Evolutionary conservation across 2,888 invertebrate species (phyloP).

Genomic region (Nymphalis urticae): DNA sequence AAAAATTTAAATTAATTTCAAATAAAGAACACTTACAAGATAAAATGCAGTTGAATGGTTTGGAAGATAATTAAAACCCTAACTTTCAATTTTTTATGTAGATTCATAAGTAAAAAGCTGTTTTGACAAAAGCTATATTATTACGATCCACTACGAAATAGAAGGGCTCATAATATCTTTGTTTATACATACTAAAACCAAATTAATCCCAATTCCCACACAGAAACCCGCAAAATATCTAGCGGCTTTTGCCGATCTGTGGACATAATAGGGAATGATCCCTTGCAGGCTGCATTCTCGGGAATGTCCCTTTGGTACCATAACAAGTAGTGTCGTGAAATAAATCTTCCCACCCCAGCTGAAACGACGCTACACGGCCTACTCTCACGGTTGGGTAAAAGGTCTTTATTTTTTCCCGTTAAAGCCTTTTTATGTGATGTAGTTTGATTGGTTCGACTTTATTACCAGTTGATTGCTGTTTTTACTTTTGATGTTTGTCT

Average conservation of each 20-base stretch:
- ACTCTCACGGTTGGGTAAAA: constrained; percentile 61
- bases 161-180: constrained; percentile 40
- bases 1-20: no score
- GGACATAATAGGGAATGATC: constrained; percentile 59
- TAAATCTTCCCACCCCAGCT: constrained; percentile 76
- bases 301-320: constrained; percentile 70
- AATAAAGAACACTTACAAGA: no score
- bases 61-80: no score
- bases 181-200: constrained; percentile 57
- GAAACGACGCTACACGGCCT: constrained; percentile 63
- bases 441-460: constrained; percentile 70
- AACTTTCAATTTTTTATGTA: no score
- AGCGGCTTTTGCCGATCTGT: constrained; percentile 65
- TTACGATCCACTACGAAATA: neutral
- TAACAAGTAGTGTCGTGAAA: constrained; percentile 76
- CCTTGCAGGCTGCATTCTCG: constrained; percentile 69
- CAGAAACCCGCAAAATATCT: constrained; percentile 60
- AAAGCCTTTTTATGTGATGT: constrained; percentile 63
- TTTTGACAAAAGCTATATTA: neutral
- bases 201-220: constrained; percentile 67
- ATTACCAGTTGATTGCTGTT: constrained; percentile 44
- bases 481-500: constrained; percentile 24
- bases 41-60: no score
- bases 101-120: no score
- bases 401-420: constrained; percentile 75